Conservation (phyloP, 1,140 invertebrate genomes). For the Copidosoma floridanum region DNA sequence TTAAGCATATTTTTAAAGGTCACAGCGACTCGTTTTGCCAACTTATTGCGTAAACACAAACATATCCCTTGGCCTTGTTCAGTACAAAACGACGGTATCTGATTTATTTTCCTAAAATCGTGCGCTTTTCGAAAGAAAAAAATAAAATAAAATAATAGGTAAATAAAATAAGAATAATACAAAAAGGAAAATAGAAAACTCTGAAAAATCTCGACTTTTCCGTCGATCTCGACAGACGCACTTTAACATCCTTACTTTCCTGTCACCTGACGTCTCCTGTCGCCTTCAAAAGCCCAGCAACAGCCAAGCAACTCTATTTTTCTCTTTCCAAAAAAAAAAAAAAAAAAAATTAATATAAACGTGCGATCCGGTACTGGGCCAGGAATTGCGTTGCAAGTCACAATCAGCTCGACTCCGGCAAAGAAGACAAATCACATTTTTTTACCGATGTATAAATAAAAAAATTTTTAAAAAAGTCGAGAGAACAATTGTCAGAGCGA, state of each 20-base stretch:
- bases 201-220: conserved; percentile 3
- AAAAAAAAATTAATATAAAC: conserved; percentile 14
- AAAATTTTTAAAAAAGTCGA: too few species aligned
- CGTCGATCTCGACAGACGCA: conserved; percentile 13
- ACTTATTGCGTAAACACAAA: conserved; percentile 15
- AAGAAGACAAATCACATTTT: conserved; percentile 49
- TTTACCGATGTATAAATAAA: conserved; percentile 31
- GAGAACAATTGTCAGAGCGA: conserved; percentile 53
- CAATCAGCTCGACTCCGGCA: conserved; percentile 57
- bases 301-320: neutral
- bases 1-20: conserved; percentile 19
- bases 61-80: conserved; percentile 12
- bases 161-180: too few species aligned
- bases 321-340: conserved; percentile 4
- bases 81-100: conserved; percentile 14
- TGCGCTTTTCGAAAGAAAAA: conserved; percentile 11
- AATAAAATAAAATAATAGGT: too few species aligned
- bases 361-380: conserved; percentile 47
- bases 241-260: conserved; percentile 23
- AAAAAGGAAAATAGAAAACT: too few species aligned
- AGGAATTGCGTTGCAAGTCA: conserved; percentile 59
- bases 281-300: too few species aligned
- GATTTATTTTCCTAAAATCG: conserved; percentile 7
- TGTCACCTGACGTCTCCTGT: conserved; percentile 11
- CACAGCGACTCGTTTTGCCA: conserved; percentile 19